Evolutionary conservation across 2,797 vertebrate species (phyloP), one percentile per base, ranked within the genome.

Genomic region (Sparus aurata): DNA sequence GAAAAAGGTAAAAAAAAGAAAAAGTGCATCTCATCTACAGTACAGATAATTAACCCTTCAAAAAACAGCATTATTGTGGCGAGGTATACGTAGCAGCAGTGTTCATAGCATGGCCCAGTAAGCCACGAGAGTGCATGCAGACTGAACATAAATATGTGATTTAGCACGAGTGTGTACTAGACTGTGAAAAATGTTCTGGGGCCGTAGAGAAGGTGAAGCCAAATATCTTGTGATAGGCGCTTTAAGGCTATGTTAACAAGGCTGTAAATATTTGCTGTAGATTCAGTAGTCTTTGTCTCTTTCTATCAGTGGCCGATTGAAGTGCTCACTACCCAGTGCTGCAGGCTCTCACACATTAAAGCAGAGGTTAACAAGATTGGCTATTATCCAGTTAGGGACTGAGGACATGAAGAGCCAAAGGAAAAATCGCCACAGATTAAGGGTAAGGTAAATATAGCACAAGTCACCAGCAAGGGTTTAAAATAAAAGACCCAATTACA

Each of bases 301-400:
- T 89, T 79, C 76, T 49, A 89, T 93, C 82, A 92, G 88, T 66
- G 77, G 85, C 60, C 75, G 25, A 85, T 80, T 85, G 86, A 86
- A 85, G 80, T 68, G 85, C 73, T 88, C 82, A 64, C 73, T 73
- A 69, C 65, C 68, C 72, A 50, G 54, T 73, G 90, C 93, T 88
- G 86, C 85, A 71, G 88, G 90, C 87, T 81, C 79, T 88, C 79
- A 68, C 82, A 91, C 90, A 92, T 90, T 93, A 89, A 88, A 93
- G 93, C 92, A 93, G 91, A 96, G 93, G 94, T 95, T 95, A 95
- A 95, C 93, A 93, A 94, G 93, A 93, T 94, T 93, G 93, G 81
- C 89, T 87, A 79, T 93, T 93, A 95, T 95, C 93, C 93, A 90
- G 83, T 94, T 94, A 93, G 88, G 69, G 87, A 81, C 88, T 88